Base-by-base conservation (phyloP, 2,888 invertebrate species). In the Schrankia costaestrigalis region DNA sequence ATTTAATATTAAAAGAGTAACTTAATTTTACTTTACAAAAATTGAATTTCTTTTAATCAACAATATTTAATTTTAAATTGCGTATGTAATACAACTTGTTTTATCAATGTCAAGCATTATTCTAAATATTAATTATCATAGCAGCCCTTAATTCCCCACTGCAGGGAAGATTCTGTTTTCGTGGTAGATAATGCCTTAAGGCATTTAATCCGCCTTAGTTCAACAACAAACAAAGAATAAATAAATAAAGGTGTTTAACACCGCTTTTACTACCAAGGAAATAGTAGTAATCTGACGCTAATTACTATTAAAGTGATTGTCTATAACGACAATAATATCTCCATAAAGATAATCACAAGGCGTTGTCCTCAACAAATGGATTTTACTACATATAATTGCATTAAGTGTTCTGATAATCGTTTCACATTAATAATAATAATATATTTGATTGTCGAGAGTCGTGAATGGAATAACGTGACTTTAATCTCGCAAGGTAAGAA, bases 401-500 rank as follows among this genome's bases (percentile, higher is more conserved):
- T 46, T 51, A 46, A 51, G 34, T 49, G 58, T 60, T 60, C 49
- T 56, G 7, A 43, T 62, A 55, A 55, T 44, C 39, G 40, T 46
- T 48, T 43, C 30, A 34, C 49, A 41, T 57, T 40, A 43, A 50
- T 49, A 54, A 52, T 51, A 47, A 49, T 11, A 14, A 25, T n/a
- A 13, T 46, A 46, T 56, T 61, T 55, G 51, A 63, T 63, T 61
- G 44, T 38, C 41, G 25, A 43, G 30, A 56, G 41, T 64, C 66
- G 63, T 68, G 63, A 48, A 55, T 52, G 41, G 58, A 55, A 60
- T 61, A 58, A 56, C 55, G 41, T 51, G 47, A 60, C 56, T 61
- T 62, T 63, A 61, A 58, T 49, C 46, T 58, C 53, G 45, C 63
- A 62, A 74, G 66, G 64, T 61, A 63, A n/a, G n/a, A n/a, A n/a